Evolutionary conservation across 92 coral and sea anemone genomes (phyloP), one percentile per base, ranked within the genome.

Genomic region (Siderastrea radians): DNA sequence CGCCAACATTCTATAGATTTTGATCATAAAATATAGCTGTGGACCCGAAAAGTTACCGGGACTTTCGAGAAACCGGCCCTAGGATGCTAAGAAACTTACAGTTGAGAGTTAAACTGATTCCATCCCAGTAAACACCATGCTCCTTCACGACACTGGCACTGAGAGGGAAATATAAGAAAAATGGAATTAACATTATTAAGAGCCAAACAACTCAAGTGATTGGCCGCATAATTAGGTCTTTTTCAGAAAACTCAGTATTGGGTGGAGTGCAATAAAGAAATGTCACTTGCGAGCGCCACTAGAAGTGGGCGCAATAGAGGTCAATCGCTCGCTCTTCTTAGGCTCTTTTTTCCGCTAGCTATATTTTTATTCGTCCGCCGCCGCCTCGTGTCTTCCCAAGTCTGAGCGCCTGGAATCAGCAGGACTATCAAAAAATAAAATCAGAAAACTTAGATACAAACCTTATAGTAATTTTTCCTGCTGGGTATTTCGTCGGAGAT

Each of bases 381-480:
- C 38, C 38, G 38, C 38, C 38, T 26, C 72, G 46, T 5, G 43
- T 15, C 46, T 5, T 5, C 14, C 19, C 19, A 5, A 6, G 16
- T 6, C 7, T 15, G 72, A 66, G 8, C 7, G 6, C 72, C 72
- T 15, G 6, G 6, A 15, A 7, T 5, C 72, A 15, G 6, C 6
- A 19, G 46, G 19, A 13, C 43, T 66, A 3, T 47, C 26, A 26
- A 26, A 67, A 2, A 43, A 43, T 61, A 16, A 4, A 26, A 15
- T 7, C 65, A 61, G 17, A 13, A 1, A 61, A 16, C 6, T 2
- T 0, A 2, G 15, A 61, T 2, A 4, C 3, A 6, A n/a, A 83
- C 79, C 87, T 72, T 72, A 84, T 73, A 15, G 59, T 49, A 13
- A 84, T 84, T 15, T 73, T 84, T 74, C 87, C 87, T 1, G 87